phyloP scores from a whole-genome alignment of 2,888 invertebrate genomes.

The Trichogramma evanescens region DNA sequence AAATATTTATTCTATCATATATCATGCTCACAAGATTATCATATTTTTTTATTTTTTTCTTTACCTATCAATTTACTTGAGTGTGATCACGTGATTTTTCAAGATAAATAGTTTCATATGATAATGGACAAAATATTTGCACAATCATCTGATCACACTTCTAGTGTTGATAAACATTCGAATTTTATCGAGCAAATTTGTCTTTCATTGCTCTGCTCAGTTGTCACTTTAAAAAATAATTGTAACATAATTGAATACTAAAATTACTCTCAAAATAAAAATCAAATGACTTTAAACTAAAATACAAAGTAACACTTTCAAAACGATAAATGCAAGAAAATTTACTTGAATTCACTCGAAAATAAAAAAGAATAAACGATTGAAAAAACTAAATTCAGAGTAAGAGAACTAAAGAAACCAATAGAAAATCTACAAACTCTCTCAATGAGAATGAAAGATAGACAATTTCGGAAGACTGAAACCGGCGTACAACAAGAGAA shows the following conservation, averaged over 20 bases:
- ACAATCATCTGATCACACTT: not conserved
- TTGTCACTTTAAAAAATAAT: no score
- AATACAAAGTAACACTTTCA: no score
- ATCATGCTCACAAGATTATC: not conserved
- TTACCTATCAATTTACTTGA: no score
- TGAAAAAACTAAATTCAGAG: not conserved
- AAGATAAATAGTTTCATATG: not conserved
- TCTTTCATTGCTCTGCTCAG: not conserved
- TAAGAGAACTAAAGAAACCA: not conserved
- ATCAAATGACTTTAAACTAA: no score
- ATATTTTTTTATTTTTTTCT: no score
- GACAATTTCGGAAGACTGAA: no score
- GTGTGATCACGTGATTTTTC: not conserved
- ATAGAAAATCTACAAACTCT: not conserved
- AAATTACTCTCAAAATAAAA: no score
- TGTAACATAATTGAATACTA: no score
- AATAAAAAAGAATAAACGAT: not conserved
- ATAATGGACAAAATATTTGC: not conserved
- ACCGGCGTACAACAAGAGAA: no score
- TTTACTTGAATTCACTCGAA: no score
- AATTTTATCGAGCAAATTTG: conserved; percentile 21
- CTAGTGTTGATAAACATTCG: conserved; percentile 16
- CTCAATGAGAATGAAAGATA: no score
- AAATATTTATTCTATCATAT: not conserved
- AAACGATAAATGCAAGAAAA: no score